phyloP scores from a whole-genome alignment of 2,113 vertebrate species.

The Chroicocephalus ridibundus region DNA sequence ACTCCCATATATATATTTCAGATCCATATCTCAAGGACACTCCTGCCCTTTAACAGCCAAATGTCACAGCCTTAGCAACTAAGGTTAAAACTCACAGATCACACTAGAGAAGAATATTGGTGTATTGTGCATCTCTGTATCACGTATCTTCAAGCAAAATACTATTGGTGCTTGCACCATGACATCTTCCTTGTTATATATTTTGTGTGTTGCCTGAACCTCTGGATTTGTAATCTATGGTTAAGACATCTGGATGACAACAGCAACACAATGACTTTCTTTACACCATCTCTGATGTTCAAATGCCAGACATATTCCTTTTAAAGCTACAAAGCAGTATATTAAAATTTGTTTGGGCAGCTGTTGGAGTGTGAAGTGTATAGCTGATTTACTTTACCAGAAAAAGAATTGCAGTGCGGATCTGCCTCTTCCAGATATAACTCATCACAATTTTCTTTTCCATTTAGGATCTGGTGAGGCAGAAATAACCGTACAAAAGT shows the following conservation, averaged over 20 bases:
- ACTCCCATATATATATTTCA: background rate
- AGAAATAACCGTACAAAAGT: background rate
- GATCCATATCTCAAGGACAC: background rate
- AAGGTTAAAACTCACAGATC: background rate
- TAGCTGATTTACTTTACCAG: background rate
- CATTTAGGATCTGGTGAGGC: background rate
- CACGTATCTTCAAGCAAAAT: background rate
- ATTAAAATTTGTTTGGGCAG: background rate
- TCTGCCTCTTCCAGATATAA: background rate
- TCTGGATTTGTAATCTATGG: background rate
- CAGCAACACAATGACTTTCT: background rate
- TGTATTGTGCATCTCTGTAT: background rate
- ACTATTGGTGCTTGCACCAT: background rate
- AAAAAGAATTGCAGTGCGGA: background rate
- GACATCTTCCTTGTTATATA: background rate
- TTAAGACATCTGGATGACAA: background rate
- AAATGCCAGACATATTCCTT: background rate
- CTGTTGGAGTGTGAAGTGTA: background rate
- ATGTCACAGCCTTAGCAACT: background rate
- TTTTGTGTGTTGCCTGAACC: background rate
- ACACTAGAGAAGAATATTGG: background rate
- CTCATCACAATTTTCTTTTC: background rate
- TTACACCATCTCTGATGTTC: background rate
- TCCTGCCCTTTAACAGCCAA: background rate
- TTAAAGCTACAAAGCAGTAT: background rate